A percentile compares a stretch with the other conserved stretches of the same genome.
These are phyloP conservation scores for Cerastis rubricosa DNA, from an alignment of 2,888 invertebrate genomes.

Conservation along the genomic window DNA sequence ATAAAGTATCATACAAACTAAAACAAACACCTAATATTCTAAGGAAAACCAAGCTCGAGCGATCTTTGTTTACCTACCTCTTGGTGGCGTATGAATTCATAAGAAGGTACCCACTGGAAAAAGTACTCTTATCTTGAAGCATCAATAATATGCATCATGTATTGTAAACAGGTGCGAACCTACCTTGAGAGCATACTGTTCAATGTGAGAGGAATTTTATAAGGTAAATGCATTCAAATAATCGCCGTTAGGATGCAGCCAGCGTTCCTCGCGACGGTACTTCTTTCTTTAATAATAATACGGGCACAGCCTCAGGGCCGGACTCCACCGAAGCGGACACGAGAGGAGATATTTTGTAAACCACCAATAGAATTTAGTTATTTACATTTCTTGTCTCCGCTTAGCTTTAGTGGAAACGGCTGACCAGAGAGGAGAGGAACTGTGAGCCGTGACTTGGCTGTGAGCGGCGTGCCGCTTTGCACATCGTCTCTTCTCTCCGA, in stretches of 20 bases:
- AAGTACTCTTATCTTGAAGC: constrained; percentile 8
- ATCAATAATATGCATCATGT: constrained; percentile 42
- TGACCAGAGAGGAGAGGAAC: background rate
- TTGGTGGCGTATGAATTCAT: constrained; percentile 9
- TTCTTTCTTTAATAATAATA: constrained; percentile 19
- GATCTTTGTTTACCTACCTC: constrained; percentile 12
- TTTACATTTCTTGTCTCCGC: background rate
- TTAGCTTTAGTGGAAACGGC: background rate
- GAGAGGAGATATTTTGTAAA: background rate
- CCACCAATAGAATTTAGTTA: background rate
- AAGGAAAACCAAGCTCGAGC: constrained; percentile 6
- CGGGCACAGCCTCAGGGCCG: background rate
- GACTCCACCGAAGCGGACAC: background rate
- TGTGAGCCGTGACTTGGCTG: too few species aligned
- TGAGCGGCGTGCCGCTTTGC: background rate
- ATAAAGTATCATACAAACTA: constrained; percentile 11
- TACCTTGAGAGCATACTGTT: constrained; percentile 46
- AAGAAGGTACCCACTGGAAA: constrained; percentile 2
- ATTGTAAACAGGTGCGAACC: constrained; percentile 50
- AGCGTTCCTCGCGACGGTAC: constrained; percentile 29
- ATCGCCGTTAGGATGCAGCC: constrained; percentile 38
- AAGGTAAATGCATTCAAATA: constrained; percentile 57
- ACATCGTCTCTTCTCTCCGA: background rate
- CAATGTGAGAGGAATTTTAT: constrained; percentile 50
- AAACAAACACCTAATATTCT: background rate